phyloP scores from a whole-genome alignment of 1,140 invertebrate genomes.

The Brachionus calyciflorus region DNA sequence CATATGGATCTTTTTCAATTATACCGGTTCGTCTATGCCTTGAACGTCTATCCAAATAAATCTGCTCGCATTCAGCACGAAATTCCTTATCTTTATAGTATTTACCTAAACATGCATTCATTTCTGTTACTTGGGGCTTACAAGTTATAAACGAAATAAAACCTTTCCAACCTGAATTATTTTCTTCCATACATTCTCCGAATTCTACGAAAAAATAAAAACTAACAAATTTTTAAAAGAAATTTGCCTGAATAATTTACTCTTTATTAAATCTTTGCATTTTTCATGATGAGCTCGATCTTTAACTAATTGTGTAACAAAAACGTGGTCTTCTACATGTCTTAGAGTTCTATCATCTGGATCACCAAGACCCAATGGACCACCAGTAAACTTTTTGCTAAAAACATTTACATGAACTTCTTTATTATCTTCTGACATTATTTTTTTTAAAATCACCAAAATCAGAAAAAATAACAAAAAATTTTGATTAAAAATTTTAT shows the following conservation, averaged over 20 bases:
- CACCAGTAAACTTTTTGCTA: constrained; percentile 44
- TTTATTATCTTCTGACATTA: not conserved
- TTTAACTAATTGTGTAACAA: constrained; percentile 71
- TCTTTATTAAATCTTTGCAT: constrained; percentile 24
- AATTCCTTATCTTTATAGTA: constrained; percentile 42
- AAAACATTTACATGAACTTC: constrained; percentile 22
- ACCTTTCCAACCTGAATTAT: not conserved
- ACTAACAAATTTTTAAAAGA: too few relatives aligned
- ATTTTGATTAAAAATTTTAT: not conserved
- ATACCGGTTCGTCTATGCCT: constrained; percentile 21
- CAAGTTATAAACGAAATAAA: constrained; percentile 19
- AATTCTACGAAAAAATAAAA: constrained; percentile 12
- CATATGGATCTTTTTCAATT: constrained; percentile 22
- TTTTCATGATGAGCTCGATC: constrained; percentile 45
- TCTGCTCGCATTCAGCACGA: constrained; percentile 39
- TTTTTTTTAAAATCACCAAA: constrained; percentile 7
- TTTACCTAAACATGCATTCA: constrained; percentile 28
- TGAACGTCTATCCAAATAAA: constrained; percentile 28
- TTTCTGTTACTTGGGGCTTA: not conserved
- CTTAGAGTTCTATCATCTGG: constrained; percentile 72
- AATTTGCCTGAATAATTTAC: not conserved
- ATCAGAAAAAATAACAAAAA: not conserved
- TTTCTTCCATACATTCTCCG: constrained; percentile 42
- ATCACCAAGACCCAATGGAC: constrained; percentile 65
- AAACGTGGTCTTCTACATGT: constrained; percentile 75